A percentile compares a stretch with the other conserved stretches of the same genome.
phyloP scores from a whole-genome alignment of 2,888 invertebrate species.

The Eubasilissa splendida region DNA sequence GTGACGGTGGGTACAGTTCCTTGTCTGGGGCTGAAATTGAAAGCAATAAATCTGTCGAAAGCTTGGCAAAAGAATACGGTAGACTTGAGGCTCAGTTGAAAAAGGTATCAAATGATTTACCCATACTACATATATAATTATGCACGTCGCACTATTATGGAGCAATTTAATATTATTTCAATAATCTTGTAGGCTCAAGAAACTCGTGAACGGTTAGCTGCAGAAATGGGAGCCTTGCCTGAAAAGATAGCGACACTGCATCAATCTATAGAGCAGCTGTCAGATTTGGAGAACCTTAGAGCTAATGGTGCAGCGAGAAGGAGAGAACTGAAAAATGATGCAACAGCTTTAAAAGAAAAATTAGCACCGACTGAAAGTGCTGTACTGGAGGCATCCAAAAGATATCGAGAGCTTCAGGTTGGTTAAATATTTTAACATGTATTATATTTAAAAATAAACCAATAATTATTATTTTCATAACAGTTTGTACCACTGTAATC shows the following conservation, averaged over 20 bases:
- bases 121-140: neutral
- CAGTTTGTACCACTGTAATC: neutral
- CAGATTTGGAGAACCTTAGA: slow-evolving; percentile 75
- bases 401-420: slow-evolving; percentile 72
- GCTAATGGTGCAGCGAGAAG: slow-evolving; percentile 73
- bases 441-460: neutral
- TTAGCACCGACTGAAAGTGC: slow-evolving; percentile 69
- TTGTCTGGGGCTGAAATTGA: slow-evolving; percentile 64
- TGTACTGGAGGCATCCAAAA: slow-evolving; percentile 69
- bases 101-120: slow-evolving; percentile 65
- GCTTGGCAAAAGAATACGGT: slow-evolving; percentile 69
- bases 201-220: slow-evolving; percentile 69
- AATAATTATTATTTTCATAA: neutral
- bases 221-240: slow-evolving; percentile 78
- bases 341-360: slow-evolving; percentile 69
- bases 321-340: slow-evolving; percentile 70
- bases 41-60: slow-evolving; percentile 63
- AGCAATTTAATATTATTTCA: slow-evolving; percentile 57
- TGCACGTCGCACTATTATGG: neutral
- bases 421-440: slow-evolving; percentile 16
- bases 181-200: slow-evolving; percentile 64
- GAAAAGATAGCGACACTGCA: slow-evolving; percentile 79
- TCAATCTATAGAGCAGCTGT: slow-evolving; percentile 74
- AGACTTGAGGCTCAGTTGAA: slow-evolving; percentile 77
- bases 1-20: slow-evolving; percentile 72